Evolutionary conservation across 2,113 vertebrate species (phyloP).

Genomic region (Melanerpes aurifrons): DNA sequence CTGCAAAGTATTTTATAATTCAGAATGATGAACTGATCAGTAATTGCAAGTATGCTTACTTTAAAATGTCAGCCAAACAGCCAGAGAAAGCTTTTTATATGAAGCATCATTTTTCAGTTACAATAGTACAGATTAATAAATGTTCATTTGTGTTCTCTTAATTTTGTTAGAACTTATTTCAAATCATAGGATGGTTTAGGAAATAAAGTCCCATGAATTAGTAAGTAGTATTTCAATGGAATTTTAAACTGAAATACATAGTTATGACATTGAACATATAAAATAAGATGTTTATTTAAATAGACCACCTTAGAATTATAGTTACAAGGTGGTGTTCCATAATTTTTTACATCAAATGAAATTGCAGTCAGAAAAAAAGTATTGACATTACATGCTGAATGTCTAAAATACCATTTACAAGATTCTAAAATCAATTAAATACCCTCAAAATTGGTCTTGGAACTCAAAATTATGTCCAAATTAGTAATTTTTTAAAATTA

Average conservation of each 20-base stretch:
- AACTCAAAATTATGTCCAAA: background rate
- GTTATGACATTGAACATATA: background rate
- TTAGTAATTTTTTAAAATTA: background rate
- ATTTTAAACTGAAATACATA: background rate
- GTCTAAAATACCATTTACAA: background rate
- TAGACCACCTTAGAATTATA: background rate
- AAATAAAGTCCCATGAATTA: constrained; percentile 1
- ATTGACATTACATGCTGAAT: background rate
- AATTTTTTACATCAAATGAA: background rate
- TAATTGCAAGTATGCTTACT: background rate
- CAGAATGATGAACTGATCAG: background rate
- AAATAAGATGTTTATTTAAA: constrained; percentile 20
- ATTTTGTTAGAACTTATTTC: background rate
- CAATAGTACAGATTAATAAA: background rate
- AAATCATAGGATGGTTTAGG: background rate
- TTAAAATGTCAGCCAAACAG: background rate
- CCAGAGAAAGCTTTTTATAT: background rate
- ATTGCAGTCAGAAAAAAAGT: background rate
- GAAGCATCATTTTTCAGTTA: background rate
- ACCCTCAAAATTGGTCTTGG: background rate
- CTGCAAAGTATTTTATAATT: background rate
- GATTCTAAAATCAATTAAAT: background rate
- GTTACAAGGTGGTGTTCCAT: background rate
- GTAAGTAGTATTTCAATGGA: background rate
- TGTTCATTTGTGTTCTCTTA: background rate